Percentiles rank a stretch among this genome's conserved stretches.
phyloP scores from a whole-genome alignment of 2,888 invertebrate genomes.

The Lasioglossum marginatum region DNA sequence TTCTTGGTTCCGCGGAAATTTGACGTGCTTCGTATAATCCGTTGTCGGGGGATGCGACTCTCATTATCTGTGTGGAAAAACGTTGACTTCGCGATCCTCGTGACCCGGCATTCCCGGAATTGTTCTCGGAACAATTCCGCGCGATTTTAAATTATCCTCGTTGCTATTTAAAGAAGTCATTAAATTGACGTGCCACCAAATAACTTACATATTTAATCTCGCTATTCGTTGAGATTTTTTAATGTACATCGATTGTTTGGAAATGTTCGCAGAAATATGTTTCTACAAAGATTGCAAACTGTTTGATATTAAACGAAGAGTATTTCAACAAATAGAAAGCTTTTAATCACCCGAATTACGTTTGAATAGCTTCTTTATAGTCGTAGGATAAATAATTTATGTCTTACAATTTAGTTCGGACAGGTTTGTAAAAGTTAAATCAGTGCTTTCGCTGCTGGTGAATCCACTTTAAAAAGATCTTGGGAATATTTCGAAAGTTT shows the following conservation, averaged over 20 bases:
- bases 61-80: background rate
- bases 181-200: background rate
- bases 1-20: slow-evolving; percentile 8
- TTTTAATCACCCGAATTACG: background rate
- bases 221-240: background rate
- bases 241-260: no score
- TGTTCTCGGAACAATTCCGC: background rate
- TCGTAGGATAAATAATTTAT: background rate
- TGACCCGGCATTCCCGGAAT: background rate
- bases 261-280: background rate
- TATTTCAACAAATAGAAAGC: background rate
- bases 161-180: background rate
- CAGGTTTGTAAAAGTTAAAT: slow-evolving; percentile 11
- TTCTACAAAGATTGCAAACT: background rate
- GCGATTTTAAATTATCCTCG: background rate
- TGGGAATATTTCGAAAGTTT: background rate
- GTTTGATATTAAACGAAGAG: background rate
- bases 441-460: background rate
- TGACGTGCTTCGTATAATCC: slow-evolving; percentile 11
- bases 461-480: background rate
- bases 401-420: background rate
- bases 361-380: background rate
- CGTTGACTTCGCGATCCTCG: background rate
- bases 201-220: background rate
- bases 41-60: background rate